These are phyloP conservation scores for Trogon surrucura DNA, from an alignment of 2,113 vertebrate species.

Conservation along the genomic window DNA sequence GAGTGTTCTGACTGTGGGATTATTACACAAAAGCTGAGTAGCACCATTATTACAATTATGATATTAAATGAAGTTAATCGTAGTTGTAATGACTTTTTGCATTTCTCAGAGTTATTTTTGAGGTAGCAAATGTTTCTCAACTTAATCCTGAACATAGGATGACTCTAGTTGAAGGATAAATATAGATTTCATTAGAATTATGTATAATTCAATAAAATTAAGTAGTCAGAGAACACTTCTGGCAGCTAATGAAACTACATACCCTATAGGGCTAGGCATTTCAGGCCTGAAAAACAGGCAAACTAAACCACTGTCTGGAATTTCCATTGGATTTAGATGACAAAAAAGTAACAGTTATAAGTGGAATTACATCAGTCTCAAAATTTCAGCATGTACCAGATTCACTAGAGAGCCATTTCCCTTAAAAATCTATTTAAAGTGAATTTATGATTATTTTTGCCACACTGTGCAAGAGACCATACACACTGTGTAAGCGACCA, in stretches of 20 bases:
- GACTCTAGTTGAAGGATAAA: not conserved
- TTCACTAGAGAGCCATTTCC: not conserved
- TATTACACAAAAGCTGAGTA: not conserved
- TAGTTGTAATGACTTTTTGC: not conserved
- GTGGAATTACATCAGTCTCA: not conserved
- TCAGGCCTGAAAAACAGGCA: not conserved
- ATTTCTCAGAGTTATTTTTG: not conserved
- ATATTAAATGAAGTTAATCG: not conserved
- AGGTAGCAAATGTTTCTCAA: not conserved
- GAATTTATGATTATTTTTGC: not conserved
- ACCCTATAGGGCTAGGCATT: not conserved
- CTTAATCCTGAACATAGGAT: not conserved
- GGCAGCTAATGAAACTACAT: not conserved
- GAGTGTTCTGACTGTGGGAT: fast-evolving
- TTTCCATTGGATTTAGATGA: not conserved
- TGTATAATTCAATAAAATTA: not conserved
- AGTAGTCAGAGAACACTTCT: not conserved
- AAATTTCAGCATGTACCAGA: not conserved
- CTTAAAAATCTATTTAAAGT: not conserved
- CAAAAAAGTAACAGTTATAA: not conserved
- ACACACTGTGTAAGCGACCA: not conserved
- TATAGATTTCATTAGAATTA: not conserved
- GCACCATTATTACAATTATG: not conserved
- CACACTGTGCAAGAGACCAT: not conserved
- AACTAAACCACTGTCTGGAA: not conserved